A percentile compares a stretch with the other conserved stretches of the same genome.
Evolutionary conservation across 2,888 invertebrate species (phyloP).

Genomic region (Tetheella fluctuosa): DNA sequence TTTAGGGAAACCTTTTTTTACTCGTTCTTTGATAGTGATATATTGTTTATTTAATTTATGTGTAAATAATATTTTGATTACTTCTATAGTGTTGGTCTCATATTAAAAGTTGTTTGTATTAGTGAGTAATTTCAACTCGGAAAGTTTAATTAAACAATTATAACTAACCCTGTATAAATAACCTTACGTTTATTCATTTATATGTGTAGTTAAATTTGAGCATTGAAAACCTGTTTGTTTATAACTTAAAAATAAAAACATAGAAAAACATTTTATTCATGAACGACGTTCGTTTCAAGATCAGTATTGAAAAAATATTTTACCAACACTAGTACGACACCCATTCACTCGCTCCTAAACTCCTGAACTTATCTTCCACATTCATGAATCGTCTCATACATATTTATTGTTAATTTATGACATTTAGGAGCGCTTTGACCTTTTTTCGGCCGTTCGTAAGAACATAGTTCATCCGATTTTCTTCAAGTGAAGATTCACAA

Average conservation of each 20-base stretch:
- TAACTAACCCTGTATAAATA: too few species aligned
- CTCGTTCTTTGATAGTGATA: too few species aligned
- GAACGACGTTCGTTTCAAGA: background rate
- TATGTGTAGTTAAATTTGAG: too few species aligned
- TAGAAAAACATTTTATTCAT: background rate
- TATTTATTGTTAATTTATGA: constrained; percentile 10
- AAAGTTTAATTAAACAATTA: too few species aligned
- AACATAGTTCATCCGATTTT: background rate
- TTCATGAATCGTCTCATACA: constrained; percentile 12
- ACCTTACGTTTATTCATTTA: too few species aligned
- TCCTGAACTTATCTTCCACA: constrained; percentile 2
- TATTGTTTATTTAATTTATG: too few species aligned
- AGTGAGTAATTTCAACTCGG: too few species aligned
- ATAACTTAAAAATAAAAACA: background rate
- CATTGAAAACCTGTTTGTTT: too few species aligned
- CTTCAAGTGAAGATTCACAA: background rate
- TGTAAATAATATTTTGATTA: too few species aligned
- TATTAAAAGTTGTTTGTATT: too few species aligned
- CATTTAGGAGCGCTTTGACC: constrained; percentile 3
- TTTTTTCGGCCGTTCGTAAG: background rate
- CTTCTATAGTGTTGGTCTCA: too few species aligned
- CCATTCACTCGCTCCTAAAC: background rate
- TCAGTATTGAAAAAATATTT: background rate
- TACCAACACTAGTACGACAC: background rate
- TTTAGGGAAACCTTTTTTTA: too few species aligned